Base-by-base conservation (phyloP, 2,113 vertebrate species). In the Mellivora capensis region DNA sequence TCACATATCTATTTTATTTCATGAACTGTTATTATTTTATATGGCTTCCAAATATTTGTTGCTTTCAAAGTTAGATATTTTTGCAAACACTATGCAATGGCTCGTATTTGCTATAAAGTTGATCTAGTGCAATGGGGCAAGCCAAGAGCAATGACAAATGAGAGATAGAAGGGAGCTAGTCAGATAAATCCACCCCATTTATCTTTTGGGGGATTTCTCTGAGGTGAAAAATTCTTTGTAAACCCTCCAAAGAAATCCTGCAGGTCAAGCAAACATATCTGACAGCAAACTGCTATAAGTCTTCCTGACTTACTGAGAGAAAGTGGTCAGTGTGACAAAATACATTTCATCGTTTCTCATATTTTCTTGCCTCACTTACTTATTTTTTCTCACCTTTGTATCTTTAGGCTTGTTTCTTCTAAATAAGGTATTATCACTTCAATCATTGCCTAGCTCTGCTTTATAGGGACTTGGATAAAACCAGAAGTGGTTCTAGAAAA, bases 191-290 rank as follows among this genome's bases (percentile, higher is more conserved):
- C 11, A 39, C 79, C 54, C 88, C 17, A 67, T 85, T 91, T 83
- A 91, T 54, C 54, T 91, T 80, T 88, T 34, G 9, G 47, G 62
- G 74, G n/a, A 87, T 95, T 94, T 76, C 74, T 93, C 59, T n/a
- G n/a, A 90, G 49, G 49, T 93, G 49, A 90, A 97, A 80, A 34
- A 37, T 37, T 80, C 44, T 57, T 87, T 84, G 69, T 54, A 84
- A 80, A 67, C 21, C 44, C 67, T 91, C 57, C 39, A 52, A 49
- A 76, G 59, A 83, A 69, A 31, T 83, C 31, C 31, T 62, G 34
- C 39, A 93, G 31, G 44, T 85, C 67, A 90, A n/a, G 14, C n/a
- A 95, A 87, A 62, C 37, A 47, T 23, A n/a, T 79, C 18, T 77
- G 20, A 91, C 62, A 79, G 54, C 10, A 85, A 84, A 59, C 12